These are phyloP conservation scores for Clunio marinus DNA, from an alignment of 2,888 invertebrate species.

Conservation along the genomic window DNA sequence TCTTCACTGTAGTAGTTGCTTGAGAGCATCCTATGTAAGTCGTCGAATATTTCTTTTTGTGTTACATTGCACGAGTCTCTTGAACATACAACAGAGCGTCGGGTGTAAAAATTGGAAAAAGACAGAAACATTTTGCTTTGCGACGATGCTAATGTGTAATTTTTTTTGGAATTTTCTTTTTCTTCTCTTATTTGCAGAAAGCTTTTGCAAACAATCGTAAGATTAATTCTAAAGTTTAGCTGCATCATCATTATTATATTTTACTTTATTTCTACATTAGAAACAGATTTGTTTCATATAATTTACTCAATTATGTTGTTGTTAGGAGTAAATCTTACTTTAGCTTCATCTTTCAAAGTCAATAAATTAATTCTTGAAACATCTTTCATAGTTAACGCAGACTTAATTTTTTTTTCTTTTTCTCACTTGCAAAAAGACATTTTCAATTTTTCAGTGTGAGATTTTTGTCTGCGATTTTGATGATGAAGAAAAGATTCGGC, in stretches of 20 bases:
- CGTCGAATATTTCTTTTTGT: background rate
- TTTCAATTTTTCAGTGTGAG: slow-evolving; percentile 12
- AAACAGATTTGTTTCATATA: too few species aligned
- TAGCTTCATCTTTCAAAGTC: too few species aligned
- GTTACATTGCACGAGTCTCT: background rate
- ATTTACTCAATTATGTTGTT: too few species aligned
- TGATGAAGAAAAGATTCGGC: slow-evolving; percentile 13
- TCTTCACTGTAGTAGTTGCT: background rate
- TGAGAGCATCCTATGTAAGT: background rate
- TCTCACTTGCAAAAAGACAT: slow-evolving; percentile 29
- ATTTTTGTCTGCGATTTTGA: slow-evolving; percentile 39
- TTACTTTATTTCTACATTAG: too few species aligned
- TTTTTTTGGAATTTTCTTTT: slow-evolving; percentile 14
- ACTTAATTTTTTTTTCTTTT: too few species aligned
- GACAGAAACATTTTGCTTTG: slow-evolving; percentile 33
- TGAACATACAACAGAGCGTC: background rate
- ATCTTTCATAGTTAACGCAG: too few species aligned
- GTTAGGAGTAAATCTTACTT: too few species aligned
- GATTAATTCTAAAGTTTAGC: too few species aligned
- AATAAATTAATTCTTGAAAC: too few species aligned
- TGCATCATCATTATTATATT: too few species aligned
- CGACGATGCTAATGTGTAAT: slow-evolving; percentile 28
- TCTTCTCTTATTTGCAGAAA: too few species aligned
- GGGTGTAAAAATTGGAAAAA: slow-evolving; percentile 34
- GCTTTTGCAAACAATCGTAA: too few species aligned